A percentile compares a stretch with the other conserved stretches of the same genome.
Evolutionary conservation across 2,888 invertebrate genomes (phyloP).

Genomic region (Amiota minor): DNA sequence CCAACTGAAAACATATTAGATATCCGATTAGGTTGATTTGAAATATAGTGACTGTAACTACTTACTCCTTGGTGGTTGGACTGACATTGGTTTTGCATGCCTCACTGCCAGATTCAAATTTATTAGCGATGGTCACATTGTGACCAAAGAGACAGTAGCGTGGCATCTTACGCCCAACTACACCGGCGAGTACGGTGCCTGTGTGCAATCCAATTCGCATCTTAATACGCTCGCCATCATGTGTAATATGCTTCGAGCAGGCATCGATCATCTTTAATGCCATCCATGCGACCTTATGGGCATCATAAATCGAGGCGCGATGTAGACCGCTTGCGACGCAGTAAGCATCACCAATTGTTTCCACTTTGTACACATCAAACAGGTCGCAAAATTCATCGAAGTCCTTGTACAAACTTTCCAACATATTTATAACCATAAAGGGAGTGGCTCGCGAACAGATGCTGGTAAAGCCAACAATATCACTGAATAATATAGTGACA

Average conservation of each 20-base stretch:
- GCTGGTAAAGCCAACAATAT: conserved; percentile 96
- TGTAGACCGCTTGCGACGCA: conserved; percentile 96
- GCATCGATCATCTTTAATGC: conserved; percentile 94
- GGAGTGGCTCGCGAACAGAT: conserved; percentile 96
- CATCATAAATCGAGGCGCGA: conserved; percentile 88
- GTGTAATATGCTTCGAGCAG: conserved; percentile 89
- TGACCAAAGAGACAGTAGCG: conserved; percentile 96
- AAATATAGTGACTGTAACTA: conserved; percentile 47
- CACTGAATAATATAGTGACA: conserved; percentile 96
- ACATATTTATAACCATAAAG: conserved; percentile 96
- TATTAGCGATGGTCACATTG: conserved; percentile 95
- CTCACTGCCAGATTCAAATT: conserved; percentile 95
- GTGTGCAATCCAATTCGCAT: conserved; percentile 97
- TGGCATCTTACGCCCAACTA: conserved; percentile 87
- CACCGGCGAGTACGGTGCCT: conserved; percentile 93
- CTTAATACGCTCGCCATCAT: conserved; percentile 91
- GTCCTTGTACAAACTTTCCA: conserved; percentile 92
- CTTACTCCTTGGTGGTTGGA: conserved; percentile 93
- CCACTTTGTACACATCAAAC: conserved; percentile 96
- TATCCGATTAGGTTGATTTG: neutral
- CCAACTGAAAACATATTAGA: conserved; percentile 77
- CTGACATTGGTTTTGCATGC: conserved; percentile 93
- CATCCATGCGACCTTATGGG: conserved; percentile 97
- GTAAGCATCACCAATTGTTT: conserved; percentile 97
- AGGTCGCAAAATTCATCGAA: conserved; percentile 94